Base-by-base conservation (phyloP, 1,140 invertebrate species). In the Ips nitidus region DNA sequence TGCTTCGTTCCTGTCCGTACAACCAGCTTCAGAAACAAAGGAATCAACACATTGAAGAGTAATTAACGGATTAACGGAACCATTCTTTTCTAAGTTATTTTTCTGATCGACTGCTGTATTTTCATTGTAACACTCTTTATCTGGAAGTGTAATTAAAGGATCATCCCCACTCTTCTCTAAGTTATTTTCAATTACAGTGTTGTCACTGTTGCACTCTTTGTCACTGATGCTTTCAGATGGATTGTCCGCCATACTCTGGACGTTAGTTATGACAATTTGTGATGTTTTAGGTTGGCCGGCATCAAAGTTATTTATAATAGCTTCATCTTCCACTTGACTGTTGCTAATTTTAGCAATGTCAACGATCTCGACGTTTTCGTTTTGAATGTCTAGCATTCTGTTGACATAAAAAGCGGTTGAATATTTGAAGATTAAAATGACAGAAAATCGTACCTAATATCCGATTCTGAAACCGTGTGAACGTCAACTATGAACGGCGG, bases 401-500 rank as follows among this genome's bases (percentile, higher is more conserved):
- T 52, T 60, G 41, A 56, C 59, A 6, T 61, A 42, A 69, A 52
- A 22, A 22, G 22, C 22, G 22, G 5, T 58, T 69, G 38, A 52
- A 64, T 67, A 56, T 58, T 52, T n/a, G n/a, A 41, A 40, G 4
- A 52, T 7, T 52, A 38, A 64, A 52, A 52, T 52, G 45, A 43
- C 3, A 45, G 22, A 45, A 61, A 61, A 61, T 42, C 36, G 50
- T 69, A 69, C 67, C 60, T 47, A 3, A 39, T 61, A 36, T 56
- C 55, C 1, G 47, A 5, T 50, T 67, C 61, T 5, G 72, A 36
- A 22, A 70, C 69, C 43, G 58, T 72, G 37, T 74, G 70, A 37
- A 75, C 66, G 40, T 74, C 56, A 53, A 72, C 66, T 40, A 75
- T 75, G 3, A 75, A 53, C 0, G 71, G 38, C 41, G 69, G 43